Evolutionary conservation across 2,888 invertebrate species (phyloP).

Genomic region (Ormyrus pomaceus): DNA sequence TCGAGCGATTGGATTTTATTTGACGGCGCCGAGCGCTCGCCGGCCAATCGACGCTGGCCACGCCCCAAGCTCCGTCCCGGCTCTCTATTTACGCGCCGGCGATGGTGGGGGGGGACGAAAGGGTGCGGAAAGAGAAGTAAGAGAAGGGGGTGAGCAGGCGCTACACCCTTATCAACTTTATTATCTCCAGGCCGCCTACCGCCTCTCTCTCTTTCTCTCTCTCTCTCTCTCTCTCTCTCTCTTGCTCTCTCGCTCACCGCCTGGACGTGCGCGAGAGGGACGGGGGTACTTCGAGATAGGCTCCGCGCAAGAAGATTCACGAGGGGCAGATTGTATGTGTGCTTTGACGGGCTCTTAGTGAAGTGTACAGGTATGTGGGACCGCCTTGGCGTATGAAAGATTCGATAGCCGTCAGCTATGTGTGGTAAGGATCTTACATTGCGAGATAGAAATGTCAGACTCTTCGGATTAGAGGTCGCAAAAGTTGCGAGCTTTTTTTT

Average conservation of each 20-base stretch:
- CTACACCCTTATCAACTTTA: slow-evolving; percentile 76
- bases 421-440: not conserved
- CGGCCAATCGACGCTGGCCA: slow-evolving; percentile 72
- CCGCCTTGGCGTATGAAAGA: slow-evolving; percentile 16
- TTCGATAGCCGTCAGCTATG: slow-evolving; percentile 47
- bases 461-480: too few species aligned
- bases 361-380: not conserved
- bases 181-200: slow-evolving; percentile 69
- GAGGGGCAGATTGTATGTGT: not conserved
- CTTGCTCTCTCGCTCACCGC: not conserved
- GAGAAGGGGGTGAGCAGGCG: slow-evolving; percentile 57
- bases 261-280: slow-evolving; percentile 38
- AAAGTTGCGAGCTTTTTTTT: too few species aligned
- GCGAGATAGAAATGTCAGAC: too few species aligned
- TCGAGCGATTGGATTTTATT: slow-evolving; percentile 76
- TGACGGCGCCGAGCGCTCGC: slow-evolving; percentile 70
- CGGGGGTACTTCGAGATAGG: slow-evolving; percentile 2
- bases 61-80: slow-evolving; percentile 65
- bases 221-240: not conserved
- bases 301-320: slow-evolving; percentile 26
- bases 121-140: slow-evolving; percentile 32
- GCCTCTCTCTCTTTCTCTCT: not conserved
- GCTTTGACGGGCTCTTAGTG: slow-evolving; percentile 6
- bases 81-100: slow-evolving; percentile 36
- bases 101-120: slow-evolving; percentile 7